phyloP scores from a whole-genome alignment of 2,797 vertebrate species.

The Phrynocephalus vlangalii region DNA sequence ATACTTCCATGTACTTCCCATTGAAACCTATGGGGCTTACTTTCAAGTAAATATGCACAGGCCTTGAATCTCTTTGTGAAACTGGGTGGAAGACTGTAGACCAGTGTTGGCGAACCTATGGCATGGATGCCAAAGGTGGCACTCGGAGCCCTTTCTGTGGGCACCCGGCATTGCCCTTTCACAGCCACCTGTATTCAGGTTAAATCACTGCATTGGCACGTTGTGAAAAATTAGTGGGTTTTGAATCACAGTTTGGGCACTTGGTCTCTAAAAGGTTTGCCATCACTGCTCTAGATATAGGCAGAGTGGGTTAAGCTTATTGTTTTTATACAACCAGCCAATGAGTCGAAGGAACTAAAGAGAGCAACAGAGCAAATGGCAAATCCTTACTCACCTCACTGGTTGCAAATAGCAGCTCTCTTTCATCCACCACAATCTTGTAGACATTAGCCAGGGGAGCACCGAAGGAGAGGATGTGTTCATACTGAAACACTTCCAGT shows the following conservation, averaged over 20 bases:
- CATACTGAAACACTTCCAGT: conserved; percentile 93
- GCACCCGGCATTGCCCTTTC: too few relatives aligned
- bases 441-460: conserved; percentile 91
- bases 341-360: background rate
- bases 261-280: too few relatives aligned
- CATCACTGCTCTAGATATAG: too few relatives aligned
- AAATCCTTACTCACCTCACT: conserved; percentile 82
- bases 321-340: background rate
- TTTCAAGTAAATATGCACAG: background rate
- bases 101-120: too few relatives aligned
- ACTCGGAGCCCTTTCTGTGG: too few relatives aligned
- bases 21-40: too few relatives aligned
- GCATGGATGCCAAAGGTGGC: too few relatives aligned
- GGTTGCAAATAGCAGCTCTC: conserved; percentile 94
- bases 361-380: background rate
- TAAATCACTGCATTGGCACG: too few relatives aligned
- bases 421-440: conserved; percentile 93
- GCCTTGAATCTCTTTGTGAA: background rate
- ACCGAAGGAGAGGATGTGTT: conserved; percentile 94
- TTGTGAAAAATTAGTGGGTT: too few relatives aligned
- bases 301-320: background rate
- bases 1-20: background rate
- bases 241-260: too few relatives aligned
- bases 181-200: too few relatives aligned
- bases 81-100: background rate